These are phyloP conservation scores for Coreius guichenoti DNA, from an alignment of 2,797 vertebrate species.

Conservation along the genomic window DNA sequence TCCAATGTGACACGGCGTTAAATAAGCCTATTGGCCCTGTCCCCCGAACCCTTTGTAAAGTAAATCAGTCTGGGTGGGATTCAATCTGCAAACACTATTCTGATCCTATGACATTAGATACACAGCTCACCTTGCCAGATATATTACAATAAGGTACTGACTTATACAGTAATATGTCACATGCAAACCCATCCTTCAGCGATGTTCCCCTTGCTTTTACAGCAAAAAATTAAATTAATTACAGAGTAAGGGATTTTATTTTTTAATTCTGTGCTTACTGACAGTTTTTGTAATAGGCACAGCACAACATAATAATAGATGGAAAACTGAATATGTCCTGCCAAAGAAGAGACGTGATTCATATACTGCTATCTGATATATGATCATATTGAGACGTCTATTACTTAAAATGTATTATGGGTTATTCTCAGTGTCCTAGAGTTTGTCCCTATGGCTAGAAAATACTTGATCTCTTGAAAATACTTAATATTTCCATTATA, in stretches of 20 bases:
- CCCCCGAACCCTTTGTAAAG: constrained; percentile 21
- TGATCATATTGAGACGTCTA: neutral
- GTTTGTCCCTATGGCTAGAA: neutral
- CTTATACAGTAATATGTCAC: constrained; percentile 48
- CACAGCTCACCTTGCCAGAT: constrained; percentile 52
- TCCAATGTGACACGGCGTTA: constrained; percentile 26
- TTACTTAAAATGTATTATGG: neutral
- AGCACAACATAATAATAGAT: neutral
- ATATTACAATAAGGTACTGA: constrained; percentile 44
- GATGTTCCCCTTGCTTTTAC: constrained; percentile 6
- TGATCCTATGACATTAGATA: constrained; percentile 50
- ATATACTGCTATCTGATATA: neutral
- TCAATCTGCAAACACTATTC: constrained; percentile 57
- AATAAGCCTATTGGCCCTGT: constrained; percentile 33
- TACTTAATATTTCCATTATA: neutral
- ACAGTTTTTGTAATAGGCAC: neutral
- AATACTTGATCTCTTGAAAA: neutral
- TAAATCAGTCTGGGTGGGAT: constrained; percentile 57
- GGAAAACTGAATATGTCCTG: neutral
- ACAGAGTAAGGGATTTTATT: constrained; percentile 5
- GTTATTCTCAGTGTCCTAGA: neutral
- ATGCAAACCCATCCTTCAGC: constrained; percentile 14
- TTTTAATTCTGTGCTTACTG: neutral
- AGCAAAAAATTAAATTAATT: constrained; percentile 26
- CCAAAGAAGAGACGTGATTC: neutral